Evolutionary conservation across 2,797 vertebrate species (phyloP), one percentile per base, ranked within the genome.

Genomic region (Gephyroberyx darwinii): DNA sequence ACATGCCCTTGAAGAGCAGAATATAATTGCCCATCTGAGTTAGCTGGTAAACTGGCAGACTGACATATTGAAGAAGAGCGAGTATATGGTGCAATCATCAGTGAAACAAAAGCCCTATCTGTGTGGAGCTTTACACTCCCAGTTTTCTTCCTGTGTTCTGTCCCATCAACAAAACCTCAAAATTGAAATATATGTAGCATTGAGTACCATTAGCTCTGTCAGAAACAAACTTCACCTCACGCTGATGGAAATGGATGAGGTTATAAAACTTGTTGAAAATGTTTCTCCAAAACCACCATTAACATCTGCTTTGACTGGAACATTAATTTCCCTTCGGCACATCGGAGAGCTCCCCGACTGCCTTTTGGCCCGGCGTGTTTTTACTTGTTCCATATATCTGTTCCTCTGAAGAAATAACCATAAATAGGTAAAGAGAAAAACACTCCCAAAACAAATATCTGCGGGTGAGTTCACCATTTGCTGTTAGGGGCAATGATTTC

Each of bases 401-500:
- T 65, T 14, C 71, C 48, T 71, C 45, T 55, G 5, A 33, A 77
- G 81, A 80, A 82, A 77, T 85, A 55, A 74, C 85, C 77, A 78
- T 86, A 85, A 85, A 83, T 85, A 85, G 74, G 69, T 78, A 80
- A 73, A 56, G 57, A 76, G 14, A 56, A 59, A 22, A 39, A 43
- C 50, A n/a, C 31, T 8, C 73, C 55, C 57, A 79, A 85, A 82
- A 71, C 68, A 74, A 83, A 76, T 75, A 61, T 35, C 59, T 69
- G 58, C 48, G 52, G 55, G 51, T 75, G 54, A 85, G 73, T 82
- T 75, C 81, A 84, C 63, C 43, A 9, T 77, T 82, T 54, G 52
- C 80, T 83, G 84, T 88, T 90, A 81, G 69, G 66, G 39, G 41
- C 73, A 63, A 75, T 87, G 80, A 89, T 86, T 84, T 82, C 87